These are phyloP conservation scores for Dorcus parallelipipedus DNA, from an alignment of 2,888 invertebrate species.

Conservation along the genomic window DNA sequence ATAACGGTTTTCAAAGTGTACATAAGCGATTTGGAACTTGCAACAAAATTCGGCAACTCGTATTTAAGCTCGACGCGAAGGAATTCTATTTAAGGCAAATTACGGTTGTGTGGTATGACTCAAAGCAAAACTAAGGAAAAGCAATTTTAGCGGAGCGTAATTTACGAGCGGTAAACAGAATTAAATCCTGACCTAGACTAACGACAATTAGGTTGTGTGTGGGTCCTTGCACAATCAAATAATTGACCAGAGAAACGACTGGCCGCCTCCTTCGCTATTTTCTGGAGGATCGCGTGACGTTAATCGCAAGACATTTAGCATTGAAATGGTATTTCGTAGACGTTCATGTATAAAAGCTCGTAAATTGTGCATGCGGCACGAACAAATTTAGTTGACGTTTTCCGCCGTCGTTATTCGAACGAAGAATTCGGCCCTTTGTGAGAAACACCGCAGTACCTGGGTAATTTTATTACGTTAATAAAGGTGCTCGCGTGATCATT, in stretches of 20 bases:
- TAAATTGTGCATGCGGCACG: background rate
- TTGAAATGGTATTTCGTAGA: background rate
- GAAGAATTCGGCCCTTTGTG: too few species aligned
- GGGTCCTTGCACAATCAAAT: constrained; percentile 6
- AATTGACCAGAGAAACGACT: constrained; percentile 6
- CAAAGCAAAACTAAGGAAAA: background rate
- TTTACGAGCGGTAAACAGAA: background rate
- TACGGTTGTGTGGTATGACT: too few species aligned
- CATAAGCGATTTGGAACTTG: too few species aligned
- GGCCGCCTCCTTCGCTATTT: background rate
- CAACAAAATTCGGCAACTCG: too few species aligned
- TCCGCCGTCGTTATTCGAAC: background rate
- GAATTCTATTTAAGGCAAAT: too few species aligned
- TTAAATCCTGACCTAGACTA: constrained; percentile 10
- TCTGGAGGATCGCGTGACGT: constrained; percentile 6
- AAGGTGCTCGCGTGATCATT: too few species aligned
- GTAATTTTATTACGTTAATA: too few species aligned
- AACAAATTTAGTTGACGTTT: background rate
- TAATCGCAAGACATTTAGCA: background rate
- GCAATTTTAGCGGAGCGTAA: background rate
- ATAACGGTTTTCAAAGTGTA: too few species aligned
- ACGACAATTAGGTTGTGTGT: constrained; percentile 2
- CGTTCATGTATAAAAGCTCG: background rate
- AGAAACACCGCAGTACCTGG: too few species aligned
- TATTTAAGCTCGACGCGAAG: too few species aligned